Base-by-base conservation (phyloP, 2,113 vertebrate species). In the Calidris pugnax region DNA sequence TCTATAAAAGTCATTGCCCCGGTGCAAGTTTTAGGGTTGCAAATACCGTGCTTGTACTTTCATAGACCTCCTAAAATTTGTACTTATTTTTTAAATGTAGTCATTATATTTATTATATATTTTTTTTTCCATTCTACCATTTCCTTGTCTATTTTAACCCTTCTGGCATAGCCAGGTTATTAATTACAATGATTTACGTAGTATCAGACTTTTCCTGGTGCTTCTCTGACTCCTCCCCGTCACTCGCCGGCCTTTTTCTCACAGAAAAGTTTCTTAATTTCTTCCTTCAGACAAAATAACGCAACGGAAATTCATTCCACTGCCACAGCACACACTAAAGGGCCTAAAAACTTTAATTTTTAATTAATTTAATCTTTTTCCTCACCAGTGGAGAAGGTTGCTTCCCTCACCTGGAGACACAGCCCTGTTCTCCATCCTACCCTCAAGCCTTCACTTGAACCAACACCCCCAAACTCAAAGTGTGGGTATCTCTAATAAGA, bases 401-500 rank as follows among this genome's bases (percentile, higher is more conserved):
- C 10, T 41, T 56, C 47, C 78, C 48, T n/a, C n/a, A 10, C 50
- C 32, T 23, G 45, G n/a, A 39, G 68, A 4, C 27, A 22, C 60
- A 60, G 45, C 56, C 2, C 32, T 7, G 56, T 10, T 32, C 20
- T n/a, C 41, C 51, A 6, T 22, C 19, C 3, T 3, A 21, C 37
- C 53, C 64, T 12, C 51, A 51, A 9, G 55, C 4, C 69, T 50
- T 50, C 45, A 3, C 64, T 7, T 12, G 57, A 51, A 28, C 37
- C 50, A 14, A 3, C 2, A 59, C 1, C 50, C 71, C 28, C 48
- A 21, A 7, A 7, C 32, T 12, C 72, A 14, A 50, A 51, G 32
- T 9, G 5, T 2, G 4, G 43, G 20, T 7, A 27, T 6, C 27
- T 3, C 50, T 8, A 4, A 0, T 8, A 12, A 15, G 12, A 24